phyloP scores from a whole-genome alignment of 1,140 invertebrate genomes.

The Drosophila baimaii region DNA sequence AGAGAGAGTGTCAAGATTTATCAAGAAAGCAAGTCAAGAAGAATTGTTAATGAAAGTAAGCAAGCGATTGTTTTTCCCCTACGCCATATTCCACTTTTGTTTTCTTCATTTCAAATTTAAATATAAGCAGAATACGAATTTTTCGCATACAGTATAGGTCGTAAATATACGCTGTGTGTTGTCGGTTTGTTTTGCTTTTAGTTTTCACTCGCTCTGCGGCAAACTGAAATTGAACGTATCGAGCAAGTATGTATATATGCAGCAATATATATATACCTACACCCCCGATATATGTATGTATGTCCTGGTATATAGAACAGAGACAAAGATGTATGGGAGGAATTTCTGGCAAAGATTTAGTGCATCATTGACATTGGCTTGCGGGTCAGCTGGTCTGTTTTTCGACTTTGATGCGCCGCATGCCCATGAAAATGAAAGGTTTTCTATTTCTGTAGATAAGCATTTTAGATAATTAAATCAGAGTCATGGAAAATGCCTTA shows the following conservation, averaged over 20 bases:
- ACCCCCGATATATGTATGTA: slow-evolving; percentile 2
- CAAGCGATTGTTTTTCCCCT: slow-evolving; percentile 42
- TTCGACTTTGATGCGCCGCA: slow-evolving; percentile 64
- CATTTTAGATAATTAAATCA: slow-evolving; percentile 61
- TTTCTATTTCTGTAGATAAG: slow-evolving; percentile 60
- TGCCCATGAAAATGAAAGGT: slow-evolving; percentile 57
- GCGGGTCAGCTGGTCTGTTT: slow-evolving; percentile 51
- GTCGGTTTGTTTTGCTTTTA: slow-evolving; percentile 62
- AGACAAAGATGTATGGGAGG: slow-evolving; percentile 19
- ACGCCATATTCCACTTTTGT: slow-evolving; percentile 12
- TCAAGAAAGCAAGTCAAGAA: slow-evolving; percentile 31
- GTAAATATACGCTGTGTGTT: slow-evolving; percentile 38
- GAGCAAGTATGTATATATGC: slow-evolving; percentile 20
- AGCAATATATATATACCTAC: slow-evolving; percentile 12
- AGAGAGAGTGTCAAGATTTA: not conserved
- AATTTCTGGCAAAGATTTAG: slow-evolving; percentile 67
- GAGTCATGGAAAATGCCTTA: slow-evolving; percentile 9
- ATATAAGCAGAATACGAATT: slow-evolving; percentile 10
- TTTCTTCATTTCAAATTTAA: slow-evolving; percentile 41
- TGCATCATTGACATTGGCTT: slow-evolving; percentile 80
- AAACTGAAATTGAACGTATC: slow-evolving; percentile 60
- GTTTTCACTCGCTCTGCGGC: slow-evolving; percentile 38
- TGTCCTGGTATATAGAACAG: not conserved
- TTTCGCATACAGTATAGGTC: slow-evolving; percentile 37
- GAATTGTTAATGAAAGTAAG: slow-evolving; percentile 66